Evolutionary conservation across 1,140 invertebrate species (phyloP), one percentile per base, ranked within the genome.

Genomic region (Pogonus chalceus): DNA sequence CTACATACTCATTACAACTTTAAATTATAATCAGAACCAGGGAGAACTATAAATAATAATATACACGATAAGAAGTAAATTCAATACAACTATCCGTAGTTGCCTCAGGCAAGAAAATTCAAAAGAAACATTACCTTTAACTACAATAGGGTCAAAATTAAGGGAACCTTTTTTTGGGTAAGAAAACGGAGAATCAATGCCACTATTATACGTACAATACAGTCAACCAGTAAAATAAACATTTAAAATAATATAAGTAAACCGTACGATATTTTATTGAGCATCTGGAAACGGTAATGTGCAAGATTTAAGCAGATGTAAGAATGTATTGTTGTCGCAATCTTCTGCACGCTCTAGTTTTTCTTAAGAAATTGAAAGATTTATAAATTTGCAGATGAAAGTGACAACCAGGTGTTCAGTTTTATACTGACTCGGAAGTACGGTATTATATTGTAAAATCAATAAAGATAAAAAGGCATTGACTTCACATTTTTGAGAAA

Each of bases 41-140:
- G n/a, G n/a, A n/a, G n/a, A n/a, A 43, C 37, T 4, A 43, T 43
- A 43, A 43, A 43, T 43, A 43, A 43, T 43, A 43, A 10, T 10
- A 18, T 7, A 16, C 4, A 18, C 18, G 9, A 31, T 7, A 31
- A 31, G 14, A 43, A 43, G n/a, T n/a, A n/a, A 18, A 10, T 43
- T 43, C 37, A 43, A 43, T 43, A 43, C 7, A 43, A 12, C 18
- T 43, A 43, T 18, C 9, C 37, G 18, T 7, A 16, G 37, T 12
- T 4, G 37, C 37, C 37, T 7, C 37, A 43, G 37, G 37, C 37
- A 43, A 43, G 7, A 16, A 43, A 43, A 43, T 12, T 43, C 7
- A 43, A 43, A 43, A 43, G 37, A 43, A 43, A 43, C 37, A 43
- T 43, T 43, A 18, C 37, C 9, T 10, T 12, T 9, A 16, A n/a